Base-by-base conservation (phyloP, 2,797 vertebrate genomes). In the Ibycter americanus region DNA sequence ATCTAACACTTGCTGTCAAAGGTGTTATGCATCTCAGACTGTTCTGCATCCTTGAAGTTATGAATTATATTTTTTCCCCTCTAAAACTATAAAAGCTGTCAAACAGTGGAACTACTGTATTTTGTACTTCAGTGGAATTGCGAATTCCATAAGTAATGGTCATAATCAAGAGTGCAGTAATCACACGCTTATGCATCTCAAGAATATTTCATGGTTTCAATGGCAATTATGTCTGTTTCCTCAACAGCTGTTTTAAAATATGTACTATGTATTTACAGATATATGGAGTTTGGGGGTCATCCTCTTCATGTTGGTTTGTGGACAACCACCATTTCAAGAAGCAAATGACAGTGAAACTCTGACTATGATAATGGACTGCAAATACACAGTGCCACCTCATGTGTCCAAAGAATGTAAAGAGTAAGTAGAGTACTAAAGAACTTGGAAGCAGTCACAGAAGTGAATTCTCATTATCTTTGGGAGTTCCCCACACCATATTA, bases 361-460 rank as follows among this genome's bases (percentile, higher is more conserved):
- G 97, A 99, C 99, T 67, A 99, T 99, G 99, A 99, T 99, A 91
- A 99, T 99, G 98, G 99, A 99, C 97, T 99, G 99, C 94, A 99
- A 99, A 83, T 99, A 99, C 93, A 98, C 98, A 3, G 98, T 99
- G 52, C 99, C 99, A 4, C 97, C 98, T 62, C 99, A 99, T 5
- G 97, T 99, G 80, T 99, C 99, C 29, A 97, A 98, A 78, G 98
- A 98, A 97, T 99, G 99, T 98, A 99, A 98, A 98, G 99, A 99
- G 99, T 99, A 97, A 99, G 99, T 99, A 90, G 59, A 80, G 46
- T 14, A 40, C 36, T 85, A 18, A 72, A 79, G 25, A 96, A 67
- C 20, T 68, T 26, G 29, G 34, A 84, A 87, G 32, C 4, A 11
- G 66, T 90, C 15, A 18, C 8, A 54, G 49, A 63, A 61, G 19